Percentiles rank a stretch among this genome's conserved stretches.
Conservation (phyloP, 2,113 vertebrate species). For the Eptesicus fuscus region DNA sequence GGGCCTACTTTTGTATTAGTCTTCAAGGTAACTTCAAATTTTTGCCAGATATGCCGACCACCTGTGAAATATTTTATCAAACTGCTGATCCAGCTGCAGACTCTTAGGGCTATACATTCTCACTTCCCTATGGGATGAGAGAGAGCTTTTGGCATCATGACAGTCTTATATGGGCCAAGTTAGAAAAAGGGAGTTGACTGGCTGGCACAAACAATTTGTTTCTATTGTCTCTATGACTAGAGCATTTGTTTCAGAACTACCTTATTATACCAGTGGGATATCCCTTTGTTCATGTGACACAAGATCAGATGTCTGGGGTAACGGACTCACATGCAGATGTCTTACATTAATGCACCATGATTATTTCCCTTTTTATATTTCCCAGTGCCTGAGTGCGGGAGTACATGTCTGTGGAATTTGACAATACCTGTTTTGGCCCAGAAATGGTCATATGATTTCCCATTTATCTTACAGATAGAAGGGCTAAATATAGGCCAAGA, state of each 20-base stretch:
- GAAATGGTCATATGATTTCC: neutral
- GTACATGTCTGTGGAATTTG: neutral
- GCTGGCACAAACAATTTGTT: neutral
- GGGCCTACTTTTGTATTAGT: constrained; percentile 45
- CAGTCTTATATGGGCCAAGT: neutral
- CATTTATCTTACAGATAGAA: neutral
- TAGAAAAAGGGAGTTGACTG: constrained; percentile 10
- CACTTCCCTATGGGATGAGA: neutral
- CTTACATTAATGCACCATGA: neutral
- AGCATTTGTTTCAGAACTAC: neutral
- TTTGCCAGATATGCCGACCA: constrained; percentile 51
- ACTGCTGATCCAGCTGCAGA: constrained; percentile 40
- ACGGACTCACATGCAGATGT: neutral
- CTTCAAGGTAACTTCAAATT: constrained; percentile 10
- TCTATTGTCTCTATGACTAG: neutral
- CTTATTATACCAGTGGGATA: neutral
- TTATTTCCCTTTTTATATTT: neutral
- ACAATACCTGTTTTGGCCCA: neutral
- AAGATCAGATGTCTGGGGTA: neutral
- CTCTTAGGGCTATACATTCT: neutral
- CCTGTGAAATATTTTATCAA: constrained; percentile 62
- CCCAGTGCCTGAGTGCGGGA: neutral
- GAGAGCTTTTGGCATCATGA: neutral
- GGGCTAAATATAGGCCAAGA: neutral
- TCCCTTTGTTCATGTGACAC: neutral